A percentile compares a stretch with the other conserved stretches of the same genome.
phyloP scores from a whole-genome alignment of 2,797 vertebrate species.

The Poeciliopsis infans region DNA sequence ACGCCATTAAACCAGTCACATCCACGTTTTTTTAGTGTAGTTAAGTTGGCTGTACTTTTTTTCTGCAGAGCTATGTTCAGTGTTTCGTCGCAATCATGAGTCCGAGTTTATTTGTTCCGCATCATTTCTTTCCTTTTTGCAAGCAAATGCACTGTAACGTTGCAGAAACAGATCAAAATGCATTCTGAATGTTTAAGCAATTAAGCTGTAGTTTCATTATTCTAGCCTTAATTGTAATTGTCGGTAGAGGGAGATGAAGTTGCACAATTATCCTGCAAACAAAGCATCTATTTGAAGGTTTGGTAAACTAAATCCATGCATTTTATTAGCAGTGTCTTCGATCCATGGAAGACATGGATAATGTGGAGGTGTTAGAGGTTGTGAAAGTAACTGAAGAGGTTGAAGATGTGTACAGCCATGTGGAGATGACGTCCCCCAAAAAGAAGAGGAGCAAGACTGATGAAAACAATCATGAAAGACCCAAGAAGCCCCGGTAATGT shows the following conservation, averaged over 20 bases:
- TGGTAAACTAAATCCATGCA: background rate
- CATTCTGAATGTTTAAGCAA: no score
- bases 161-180: background rate
- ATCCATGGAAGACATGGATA: constrained; percentile 66
- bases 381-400: constrained; percentile 90
- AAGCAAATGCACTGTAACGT: background rate
- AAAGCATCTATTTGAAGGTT: background rate
- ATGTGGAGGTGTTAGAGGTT: constrained; percentile 87
- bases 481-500: constrained; percentile 91
- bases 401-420: constrained; percentile 84
- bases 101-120: background rate
- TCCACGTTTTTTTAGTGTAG: constrained; percentile 6
- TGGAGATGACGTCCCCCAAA: constrained; percentile 86
- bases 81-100: background rate
- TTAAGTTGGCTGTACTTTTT: background rate
- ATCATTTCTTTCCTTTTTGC: background rate
- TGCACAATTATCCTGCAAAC: background rate
- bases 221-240: no score
- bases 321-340: constrained; percentile 2
- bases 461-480: constrained; percentile 83
- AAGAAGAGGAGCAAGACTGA: constrained; percentile 88
- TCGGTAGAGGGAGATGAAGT: background rate
- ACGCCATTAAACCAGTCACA: constrained; percentile 71
- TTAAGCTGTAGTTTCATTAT: background rate
- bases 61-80: background rate